Conservation (phyloP, 2,888 invertebrate species). For the Napeogenes sylphis region DNA sequence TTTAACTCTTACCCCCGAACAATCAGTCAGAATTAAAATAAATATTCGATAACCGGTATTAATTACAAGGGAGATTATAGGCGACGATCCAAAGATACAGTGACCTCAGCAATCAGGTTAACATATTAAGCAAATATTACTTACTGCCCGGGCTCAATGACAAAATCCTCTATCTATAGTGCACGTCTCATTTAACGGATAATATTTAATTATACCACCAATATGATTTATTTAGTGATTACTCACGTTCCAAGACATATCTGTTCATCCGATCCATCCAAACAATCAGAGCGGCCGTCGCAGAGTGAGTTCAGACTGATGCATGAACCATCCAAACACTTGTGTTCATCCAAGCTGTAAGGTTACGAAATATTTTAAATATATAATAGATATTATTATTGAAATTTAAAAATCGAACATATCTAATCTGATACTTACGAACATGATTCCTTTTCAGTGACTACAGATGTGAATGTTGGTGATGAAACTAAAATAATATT, state of each 20-base stretch:
- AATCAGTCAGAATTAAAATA: too few species aligned
- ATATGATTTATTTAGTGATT: too few species aligned
- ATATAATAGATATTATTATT: neutral
- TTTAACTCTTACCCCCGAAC: too few species aligned
- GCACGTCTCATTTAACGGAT: too few species aligned
- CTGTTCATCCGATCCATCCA: conserved; percentile 42
- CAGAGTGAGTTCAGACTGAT: conserved; percentile 37
- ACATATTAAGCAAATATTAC: too few species aligned
- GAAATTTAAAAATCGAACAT: neutral
- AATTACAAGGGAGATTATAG: too few species aligned
- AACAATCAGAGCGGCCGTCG: conserved; percentile 43
- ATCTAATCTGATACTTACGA: conserved; percentile 7
- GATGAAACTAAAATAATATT: conserved; percentile 9
- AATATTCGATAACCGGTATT: too few species aligned
- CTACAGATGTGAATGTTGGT: conserved; percentile 8
- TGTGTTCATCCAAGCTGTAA: conserved; percentile 41
- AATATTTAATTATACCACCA: too few species aligned
- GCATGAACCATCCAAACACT: conserved; percentile 44
- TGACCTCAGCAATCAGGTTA: too few species aligned
- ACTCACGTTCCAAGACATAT: conserved; percentile 34
- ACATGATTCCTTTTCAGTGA: neutral
- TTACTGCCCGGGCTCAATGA: too few species aligned
- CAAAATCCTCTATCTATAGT: too few species aligned
- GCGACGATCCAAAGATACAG: too few species aligned
- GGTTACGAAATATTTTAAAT: neutral